Conservation (phyloP, 1,140 invertebrate genomes). For the Carposina sasakii region DNA sequence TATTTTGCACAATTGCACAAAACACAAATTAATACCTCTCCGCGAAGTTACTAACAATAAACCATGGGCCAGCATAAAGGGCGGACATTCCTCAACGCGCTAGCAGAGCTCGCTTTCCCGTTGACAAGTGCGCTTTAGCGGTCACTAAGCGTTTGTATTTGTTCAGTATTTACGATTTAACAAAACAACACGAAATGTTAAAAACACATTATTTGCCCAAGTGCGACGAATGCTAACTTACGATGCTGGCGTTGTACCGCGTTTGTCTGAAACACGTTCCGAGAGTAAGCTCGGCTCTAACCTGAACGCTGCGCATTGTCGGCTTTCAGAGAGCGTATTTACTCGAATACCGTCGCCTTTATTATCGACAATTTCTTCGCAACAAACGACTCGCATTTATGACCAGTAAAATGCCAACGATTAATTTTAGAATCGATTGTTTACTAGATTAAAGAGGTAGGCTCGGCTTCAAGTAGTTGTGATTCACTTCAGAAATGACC, state of each 20-base stretch:
- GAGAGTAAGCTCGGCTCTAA: slow-evolving; percentile 45
- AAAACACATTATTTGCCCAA: slow-evolving; percentile 70
- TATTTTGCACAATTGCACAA: too few relatives aligned
- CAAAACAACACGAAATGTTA: slow-evolving; percentile 72
- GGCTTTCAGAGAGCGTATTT: slow-evolving; percentile 56
- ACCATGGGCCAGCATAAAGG: slow-evolving; percentile 25
- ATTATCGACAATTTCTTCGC: slow-evolving; percentile 45
- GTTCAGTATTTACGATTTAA: slow-evolving; percentile 71
- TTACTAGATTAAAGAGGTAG: too few relatives aligned
- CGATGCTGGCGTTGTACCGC: slow-evolving; percentile 51
- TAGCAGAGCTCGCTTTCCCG: slow-evolving; percentile 49
- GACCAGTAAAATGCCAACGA: slow-evolving; percentile 44
- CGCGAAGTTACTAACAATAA: background rate
- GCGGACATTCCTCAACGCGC: slow-evolving; percentile 46
- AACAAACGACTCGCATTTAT: slow-evolving; percentile 30
- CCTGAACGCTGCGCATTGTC: slow-evolving; percentile 61
- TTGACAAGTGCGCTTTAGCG: slow-evolving; percentile 39
- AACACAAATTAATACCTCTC: too few relatives aligned
- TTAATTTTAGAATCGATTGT: slow-evolving; percentile 38
- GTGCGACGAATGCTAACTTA: slow-evolving; percentile 68
- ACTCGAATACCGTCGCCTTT: slow-evolving; percentile 48
- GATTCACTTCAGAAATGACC: too few relatives aligned
- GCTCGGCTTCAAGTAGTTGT: too few relatives aligned
- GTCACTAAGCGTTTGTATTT: slow-evolving; percentile 52
- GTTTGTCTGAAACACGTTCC: slow-evolving; percentile 66